Conservation (phyloP, 2,888 invertebrate species). For the Drepana falcataria region DNA sequence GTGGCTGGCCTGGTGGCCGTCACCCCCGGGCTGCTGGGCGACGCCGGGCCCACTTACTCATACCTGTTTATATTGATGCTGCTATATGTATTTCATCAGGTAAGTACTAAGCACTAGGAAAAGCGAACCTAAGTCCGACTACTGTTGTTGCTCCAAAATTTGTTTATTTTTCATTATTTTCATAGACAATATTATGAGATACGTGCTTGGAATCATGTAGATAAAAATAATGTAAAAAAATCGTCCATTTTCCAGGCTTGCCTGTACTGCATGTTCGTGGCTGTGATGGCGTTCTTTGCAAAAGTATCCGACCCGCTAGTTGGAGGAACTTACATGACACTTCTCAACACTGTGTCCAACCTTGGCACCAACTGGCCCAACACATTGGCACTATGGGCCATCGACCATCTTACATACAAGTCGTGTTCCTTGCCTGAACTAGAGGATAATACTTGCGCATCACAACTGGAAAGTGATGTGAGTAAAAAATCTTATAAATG, state of each 20-base stretch:
- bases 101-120: constrained; percentile 17
- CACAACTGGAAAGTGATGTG: constrained; percentile 81
- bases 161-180: no score
- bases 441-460: constrained; percentile 82
- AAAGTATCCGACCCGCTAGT: constrained; percentile 97
- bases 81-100: constrained; percentile 95
- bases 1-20: constrained; percentile 91
- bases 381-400: constrained; percentile 93
- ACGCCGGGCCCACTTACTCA: constrained; percentile 76
- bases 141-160: no score
- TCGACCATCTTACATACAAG: constrained; percentile 92
- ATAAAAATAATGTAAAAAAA: no score
- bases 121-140: no score
- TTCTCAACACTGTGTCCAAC: constrained; percentile 96
- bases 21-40: constrained; percentile 85
- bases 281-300: constrained; percentile 98
- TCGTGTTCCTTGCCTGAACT: constrained; percentile 77
- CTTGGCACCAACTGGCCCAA: constrained; percentile 99
- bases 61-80: constrained; percentile 87
- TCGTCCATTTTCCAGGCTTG: constrained; percentile 82
- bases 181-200: no score
- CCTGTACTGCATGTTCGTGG: constrained; percentile 97
- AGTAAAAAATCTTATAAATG: constrained; percentile 26
- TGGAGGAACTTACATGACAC: constrained; percentile 99
- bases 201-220: no score